Conservation (phyloP, 2,113 vertebrate species). For the Bufo gargarizans region DNA sequence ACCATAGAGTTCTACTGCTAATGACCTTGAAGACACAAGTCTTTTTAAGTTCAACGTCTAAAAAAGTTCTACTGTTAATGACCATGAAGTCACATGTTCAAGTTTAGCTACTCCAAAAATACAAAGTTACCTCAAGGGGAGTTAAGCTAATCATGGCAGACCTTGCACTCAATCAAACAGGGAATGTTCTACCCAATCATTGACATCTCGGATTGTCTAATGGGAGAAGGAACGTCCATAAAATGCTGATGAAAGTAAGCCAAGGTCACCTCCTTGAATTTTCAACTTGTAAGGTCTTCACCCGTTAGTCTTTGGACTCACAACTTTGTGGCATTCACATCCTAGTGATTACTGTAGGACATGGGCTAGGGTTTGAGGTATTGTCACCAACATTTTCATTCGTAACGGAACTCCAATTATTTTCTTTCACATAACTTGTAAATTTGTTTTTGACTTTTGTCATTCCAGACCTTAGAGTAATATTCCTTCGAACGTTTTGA, state of each 20-base stretch:
- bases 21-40: neutral
- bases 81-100: too few relatives aligned
- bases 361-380: slow-evolving; percentile 6
- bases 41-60: neutral
- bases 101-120: too few relatives aligned
- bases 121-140: too few relatives aligned
- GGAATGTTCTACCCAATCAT: neutral
- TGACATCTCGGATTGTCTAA: neutral
- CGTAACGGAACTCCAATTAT: slow-evolving; percentile 3
- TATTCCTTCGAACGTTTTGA: slow-evolving; percentile 78
- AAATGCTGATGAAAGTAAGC: too few relatives aligned
- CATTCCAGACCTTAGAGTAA: slow-evolving; percentile 53
- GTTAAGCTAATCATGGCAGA: too few relatives aligned
- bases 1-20: neutral
- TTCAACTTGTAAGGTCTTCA: neutral
- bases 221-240: neutral
- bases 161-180: neutral
- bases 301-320: neutral
- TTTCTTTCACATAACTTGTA: slow-evolving; percentile 14
- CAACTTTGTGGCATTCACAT: slow-evolving; percentile 54
- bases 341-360: slow-evolving; percentile 52
- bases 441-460: slow-evolving; percentile 49
- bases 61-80: too few relatives aligned
- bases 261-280: neutral
- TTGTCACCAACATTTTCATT: neutral